Evolutionary conservation across 2,797 vertebrate species (phyloP), one percentile per base, ranked within the genome.

Genomic region (Intellagama lesueurii): DNA sequence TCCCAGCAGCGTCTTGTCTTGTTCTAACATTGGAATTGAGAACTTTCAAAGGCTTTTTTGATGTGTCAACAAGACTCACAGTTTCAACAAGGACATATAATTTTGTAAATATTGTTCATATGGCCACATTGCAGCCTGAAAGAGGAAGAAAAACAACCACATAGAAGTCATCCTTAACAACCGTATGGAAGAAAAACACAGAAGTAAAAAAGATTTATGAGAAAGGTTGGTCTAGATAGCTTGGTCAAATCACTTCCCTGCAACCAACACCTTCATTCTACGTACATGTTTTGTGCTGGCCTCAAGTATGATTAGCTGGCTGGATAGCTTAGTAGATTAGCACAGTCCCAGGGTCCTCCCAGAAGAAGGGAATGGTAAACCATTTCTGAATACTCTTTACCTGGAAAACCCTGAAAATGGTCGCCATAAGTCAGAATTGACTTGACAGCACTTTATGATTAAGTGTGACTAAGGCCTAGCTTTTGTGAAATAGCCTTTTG

Each of bases 151-250:
- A 90, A 83, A 24, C 47, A 83, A 16, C 52, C 66, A 26, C 86
- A 85, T 32, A 35, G 81, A 79, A 87, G 76, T 24, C 28, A 85
- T 91, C 56, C 49, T 60, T 93, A 91, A 85, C 66, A 81, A 90
- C 66, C 35, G 0, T 76, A 49, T 56, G 35, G 60, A 80, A 94
- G 40, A 80, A 72, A 83, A 91, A 83, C 90, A 66, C 14, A 68
- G 44, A 87, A 69, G 49, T 70, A 90, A 68, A 60, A 40, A 81
- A 79, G 35, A 0, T 0, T 32, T 30, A 40, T 0, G 2, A 84
- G 68, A 81, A 88, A 93, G 87, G 47, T 47, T 73, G 47, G n/a
- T n/a, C 86, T 87, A 85, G 9, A 30, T 87, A 69, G 85, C 60
- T 47, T 79, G 70, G 83, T 89, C 90, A 85, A 81, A 89, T 90